phyloP scores from a whole-genome alignment of 1,140 invertebrate species.

The Ctenoplectra terminalis region DNA sequence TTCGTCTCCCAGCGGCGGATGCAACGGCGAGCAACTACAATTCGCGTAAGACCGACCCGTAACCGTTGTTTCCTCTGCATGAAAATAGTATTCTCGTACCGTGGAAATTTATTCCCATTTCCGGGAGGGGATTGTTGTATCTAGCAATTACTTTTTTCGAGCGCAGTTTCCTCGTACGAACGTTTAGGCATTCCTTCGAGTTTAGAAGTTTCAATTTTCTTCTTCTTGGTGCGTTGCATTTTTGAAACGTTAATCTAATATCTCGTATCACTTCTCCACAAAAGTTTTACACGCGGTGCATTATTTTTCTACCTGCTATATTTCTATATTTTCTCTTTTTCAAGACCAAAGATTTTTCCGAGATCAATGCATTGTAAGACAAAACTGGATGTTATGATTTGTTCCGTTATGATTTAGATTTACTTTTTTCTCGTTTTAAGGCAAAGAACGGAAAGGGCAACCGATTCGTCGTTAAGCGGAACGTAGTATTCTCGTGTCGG shows the following conservation, averaged over 20 bases:
- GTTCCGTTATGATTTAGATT: too few relatives aligned
- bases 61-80: neutral
- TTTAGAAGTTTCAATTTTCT: too few relatives aligned
- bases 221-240: neutral
- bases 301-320: too few relatives aligned
- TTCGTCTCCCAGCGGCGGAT: neutral
- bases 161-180: neutral
- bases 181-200: too few relatives aligned
- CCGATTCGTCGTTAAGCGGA: constrained; percentile 1
- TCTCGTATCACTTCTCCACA: neutral
- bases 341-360: too few relatives aligned
- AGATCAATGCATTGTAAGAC: too few relatives aligned
- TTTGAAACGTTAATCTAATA: neutral
- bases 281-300: neutral
- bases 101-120: constrained; percentile 31
- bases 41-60: constrained; percentile 10
- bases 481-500: neutral
- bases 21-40: constrained; percentile 4
- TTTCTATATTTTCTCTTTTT: too few relatives aligned
- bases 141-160: constrained; percentile 1
- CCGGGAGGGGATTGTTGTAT: neutral
- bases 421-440: too few relatives aligned
- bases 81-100: neutral
- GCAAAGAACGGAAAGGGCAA: neutral
- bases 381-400: too few relatives aligned